Base-by-base conservation (phyloP, 1,140 invertebrate species). In the Drosophila ercepeae region DNA sequence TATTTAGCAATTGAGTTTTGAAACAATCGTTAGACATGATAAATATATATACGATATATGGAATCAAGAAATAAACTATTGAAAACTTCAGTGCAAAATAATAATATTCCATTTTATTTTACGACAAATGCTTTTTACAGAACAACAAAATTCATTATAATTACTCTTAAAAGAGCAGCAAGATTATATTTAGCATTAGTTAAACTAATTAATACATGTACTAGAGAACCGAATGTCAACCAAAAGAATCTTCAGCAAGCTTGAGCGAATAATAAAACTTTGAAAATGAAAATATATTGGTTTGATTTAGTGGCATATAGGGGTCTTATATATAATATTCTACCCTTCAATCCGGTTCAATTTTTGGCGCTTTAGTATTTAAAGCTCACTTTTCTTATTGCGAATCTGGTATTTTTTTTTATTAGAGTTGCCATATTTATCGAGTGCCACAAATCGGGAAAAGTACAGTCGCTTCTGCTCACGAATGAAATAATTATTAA, bases 121-220 rank as follows among this genome's bases (percentile, higher is more conserved):
- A 88, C 75, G 82, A 84, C 63, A 88, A 84, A 41, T 68, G 81
- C 81, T 84, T 84, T 86, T 88, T 83, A 84, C 67, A 79, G 79
- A 48, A 72, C 71, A 78, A 75, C 42, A 34, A 45, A 75, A 67
- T 18, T 51, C 58, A 84, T 64, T 64, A 64, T 42, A 72, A 71
- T 53, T 68, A 78, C 52, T 61, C 69, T 42, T 63, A 50, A 65
- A 73, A 45, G 45, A 63, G 55, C 67, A 65, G 54, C 69, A 60
- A 81, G 78, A 86, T 72, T 84, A 81, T 88, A 67, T 46, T 51
- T 86, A 84, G 82, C 76, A 88, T 88, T 84, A 84, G 81, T 76
- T 81, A 73, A 86, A 68, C 9, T 46, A 88, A 84, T 81, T 76
- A 67, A 27, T 71, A 69, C 52, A 54, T 78, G 69, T 83, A 83